A percentile compares a stretch with the other conserved stretches of the same genome.
Conservation (phyloP, 2,888 invertebrate genomes). For the Dryococelus australis region DNA sequence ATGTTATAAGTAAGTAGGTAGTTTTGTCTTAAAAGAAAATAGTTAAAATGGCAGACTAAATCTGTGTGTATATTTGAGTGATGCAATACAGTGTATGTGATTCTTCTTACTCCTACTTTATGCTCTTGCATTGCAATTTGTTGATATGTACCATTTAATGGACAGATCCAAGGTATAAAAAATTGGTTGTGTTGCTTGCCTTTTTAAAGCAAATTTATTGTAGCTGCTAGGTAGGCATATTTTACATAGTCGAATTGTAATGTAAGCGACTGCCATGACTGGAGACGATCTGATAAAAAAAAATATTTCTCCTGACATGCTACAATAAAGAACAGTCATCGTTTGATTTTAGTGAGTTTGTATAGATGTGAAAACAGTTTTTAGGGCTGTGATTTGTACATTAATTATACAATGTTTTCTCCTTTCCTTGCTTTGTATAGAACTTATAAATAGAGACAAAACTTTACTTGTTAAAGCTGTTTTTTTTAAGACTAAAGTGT, state of each 20-base stretch:
- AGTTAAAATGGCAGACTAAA: neutral
- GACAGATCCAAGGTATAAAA: neutral
- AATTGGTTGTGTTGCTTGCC: slow-evolving; percentile 16
- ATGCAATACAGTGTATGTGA: neutral
- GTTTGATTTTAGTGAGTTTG: neutral
- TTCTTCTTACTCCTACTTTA: neutral
- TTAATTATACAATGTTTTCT: neutral
- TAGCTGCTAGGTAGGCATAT: neutral
- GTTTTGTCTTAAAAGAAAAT: neutral
- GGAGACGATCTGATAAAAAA: neutral
- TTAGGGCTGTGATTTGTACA: slow-evolving; percentile 35
- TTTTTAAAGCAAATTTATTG: neutral
- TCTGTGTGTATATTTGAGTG: neutral
- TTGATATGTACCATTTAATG: neutral
- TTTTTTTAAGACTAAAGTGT: neutral
- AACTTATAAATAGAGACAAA: neutral
- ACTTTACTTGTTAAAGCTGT: slow-evolving; percentile 22
- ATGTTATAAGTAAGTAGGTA: neutral
- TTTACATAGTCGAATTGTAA: neutral
- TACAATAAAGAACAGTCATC: neutral
- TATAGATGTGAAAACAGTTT: slow-evolving; percentile 7
- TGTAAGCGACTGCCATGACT: neutral
- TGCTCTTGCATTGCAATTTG: neutral
- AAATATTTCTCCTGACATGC: neutral
- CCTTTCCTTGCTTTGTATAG: slow-evolving; percentile 9